phyloP scores from a whole-genome alignment of 1,140 invertebrate species.

The Papilio polytes region DNA sequence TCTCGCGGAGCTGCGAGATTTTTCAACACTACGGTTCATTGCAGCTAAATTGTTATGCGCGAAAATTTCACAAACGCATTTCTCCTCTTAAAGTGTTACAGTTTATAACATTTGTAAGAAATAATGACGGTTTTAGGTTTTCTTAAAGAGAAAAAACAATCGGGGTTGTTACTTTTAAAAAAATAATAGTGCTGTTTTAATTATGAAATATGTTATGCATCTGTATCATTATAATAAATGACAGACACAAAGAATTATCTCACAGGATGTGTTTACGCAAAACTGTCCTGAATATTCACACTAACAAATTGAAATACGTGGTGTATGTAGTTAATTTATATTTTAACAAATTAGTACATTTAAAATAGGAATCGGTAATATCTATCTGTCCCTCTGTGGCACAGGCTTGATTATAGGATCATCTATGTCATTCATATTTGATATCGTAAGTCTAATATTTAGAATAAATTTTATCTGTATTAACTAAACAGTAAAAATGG shows the following conservation, averaged over 20 bases:
- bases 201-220: not conserved
- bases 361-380: not conserved
- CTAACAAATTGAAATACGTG: not conserved
- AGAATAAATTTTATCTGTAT: not conserved
- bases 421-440: not conserved
- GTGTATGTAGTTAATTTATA: not conserved
- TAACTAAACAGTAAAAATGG: not conserved
- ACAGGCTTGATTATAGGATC: not conserved
- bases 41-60: slow-evolving; percentile 11
- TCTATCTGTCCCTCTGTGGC: too few species aligned
- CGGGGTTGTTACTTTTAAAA: too few species aligned
- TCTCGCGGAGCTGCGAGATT: not conserved
- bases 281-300: not conserved
- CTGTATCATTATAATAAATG: not conserved
- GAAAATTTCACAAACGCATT: slow-evolving; percentile 12
- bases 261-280: not conserved
- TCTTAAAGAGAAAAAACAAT: not conserved
- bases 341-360: not conserved
- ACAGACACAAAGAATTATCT: not conserved
- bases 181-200: too few species aligned
- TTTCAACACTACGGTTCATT: slow-evolving; percentile 8
- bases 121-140: not conserved
- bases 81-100: not conserved
- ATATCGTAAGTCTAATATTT: not conserved
- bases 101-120: not conserved